A percentile compares a stretch with the other conserved stretches of the same genome.
phyloP scores from a whole-genome alignment of 2,113 vertebrate genomes.

The Hymenochirus boettgeri region DNA sequence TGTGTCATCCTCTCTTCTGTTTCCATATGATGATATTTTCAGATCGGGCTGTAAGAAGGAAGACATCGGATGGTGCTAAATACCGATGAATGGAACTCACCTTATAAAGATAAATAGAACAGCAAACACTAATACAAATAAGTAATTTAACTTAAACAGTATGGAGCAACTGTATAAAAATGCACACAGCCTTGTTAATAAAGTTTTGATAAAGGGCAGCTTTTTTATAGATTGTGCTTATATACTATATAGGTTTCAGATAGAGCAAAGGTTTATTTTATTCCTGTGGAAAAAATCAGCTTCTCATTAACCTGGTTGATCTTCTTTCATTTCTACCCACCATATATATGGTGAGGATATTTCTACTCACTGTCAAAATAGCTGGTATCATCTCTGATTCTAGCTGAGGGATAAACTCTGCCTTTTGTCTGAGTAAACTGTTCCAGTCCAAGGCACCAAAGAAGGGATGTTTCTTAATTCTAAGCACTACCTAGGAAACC shows the following conservation, averaged over 20 bases:
- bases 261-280: too few species aligned
- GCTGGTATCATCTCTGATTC: slow-evolving; percentile 96
- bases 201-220: too few species aligned
- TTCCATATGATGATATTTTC: slow-evolving; percentile 95
- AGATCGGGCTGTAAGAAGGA: slow-evolving; percentile 77
- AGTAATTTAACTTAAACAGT: too few species aligned
- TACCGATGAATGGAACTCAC: too few species aligned
- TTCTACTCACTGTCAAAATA: slow-evolving; percentile 91
- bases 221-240: too few species aligned
- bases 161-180: too few species aligned
- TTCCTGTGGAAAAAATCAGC: too few species aligned
- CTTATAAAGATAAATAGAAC: too few species aligned
- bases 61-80: background rate
- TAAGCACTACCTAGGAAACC: slow-evolving; percentile 77
- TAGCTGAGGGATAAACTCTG: slow-evolving; percentile 94
- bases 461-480: slow-evolving; percentile 93
- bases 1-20: slow-evolving; percentile 91
- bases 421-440: slow-evolving; percentile 90
- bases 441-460: slow-evolving; percentile 94
- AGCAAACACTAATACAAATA: too few species aligned
- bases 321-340: background rate
- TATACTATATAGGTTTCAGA: too few species aligned
- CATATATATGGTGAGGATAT: background rate
- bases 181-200: too few species aligned
- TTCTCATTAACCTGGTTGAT: too few species aligned